phyloP scores from a whole-genome alignment of 2,113 vertebrate species.

The Aplodontia rufa region DNA sequence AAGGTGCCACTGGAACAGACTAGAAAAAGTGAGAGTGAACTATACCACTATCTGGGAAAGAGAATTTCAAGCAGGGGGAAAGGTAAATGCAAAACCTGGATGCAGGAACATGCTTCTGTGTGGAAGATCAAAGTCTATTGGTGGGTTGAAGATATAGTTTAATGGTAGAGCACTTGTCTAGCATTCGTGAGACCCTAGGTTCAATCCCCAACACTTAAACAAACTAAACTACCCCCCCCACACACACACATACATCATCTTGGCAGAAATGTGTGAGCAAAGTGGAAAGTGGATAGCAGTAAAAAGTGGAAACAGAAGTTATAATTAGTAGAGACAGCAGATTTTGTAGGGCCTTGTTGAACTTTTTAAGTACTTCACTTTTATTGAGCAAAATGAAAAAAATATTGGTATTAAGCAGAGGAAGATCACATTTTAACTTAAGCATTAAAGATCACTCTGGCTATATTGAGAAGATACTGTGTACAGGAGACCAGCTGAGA shows the following conservation, averaged over 20 bases:
- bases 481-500: neutral
- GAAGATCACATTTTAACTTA: neutral
- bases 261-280: neutral
- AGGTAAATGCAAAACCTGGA: neutral
- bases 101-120: neutral
- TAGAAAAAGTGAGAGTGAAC: neutral
- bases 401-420: neutral
- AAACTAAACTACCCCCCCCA: no score
- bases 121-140: neutral
- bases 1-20: neutral
- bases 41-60: neutral
- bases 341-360: neutral
- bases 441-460: neutral
- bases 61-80: neutral
- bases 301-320: neutral
- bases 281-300: neutral
- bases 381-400: conserved; percentile 9
- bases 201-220: no score
- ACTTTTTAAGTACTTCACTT: neutral
- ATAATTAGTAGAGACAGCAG: neutral
- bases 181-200: no score
- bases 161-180: no score
- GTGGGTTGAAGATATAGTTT: no score
- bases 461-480: neutral
- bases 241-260: no score